These are phyloP conservation scores for Anagrus nilaparvatae DNA, from an alignment of 1,140 invertebrate genomes.

Conservation along the genomic window DNA sequence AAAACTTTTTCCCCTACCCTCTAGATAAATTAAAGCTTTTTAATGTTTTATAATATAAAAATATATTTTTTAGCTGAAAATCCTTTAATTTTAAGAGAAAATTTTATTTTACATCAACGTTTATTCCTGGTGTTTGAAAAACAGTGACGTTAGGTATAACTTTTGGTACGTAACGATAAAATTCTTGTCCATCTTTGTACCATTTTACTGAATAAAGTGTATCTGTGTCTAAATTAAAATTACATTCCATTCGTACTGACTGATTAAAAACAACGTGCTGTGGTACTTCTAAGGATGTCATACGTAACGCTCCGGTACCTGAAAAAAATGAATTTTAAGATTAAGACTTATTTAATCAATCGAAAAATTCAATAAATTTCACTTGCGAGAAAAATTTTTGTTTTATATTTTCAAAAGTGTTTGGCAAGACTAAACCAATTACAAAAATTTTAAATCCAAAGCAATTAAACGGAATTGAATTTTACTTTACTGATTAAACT, in stretches of 20 bases:
- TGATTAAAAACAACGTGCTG: conserved; percentile 57
- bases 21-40: too few relatives aligned
- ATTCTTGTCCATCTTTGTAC: conserved; percentile 66
- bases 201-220: conserved; percentile 69
- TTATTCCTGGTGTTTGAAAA: conserved; percentile 47
- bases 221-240: conserved; percentile 66
- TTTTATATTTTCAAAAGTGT: too few relatives aligned
- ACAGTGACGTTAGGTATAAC: conserved; percentile 49
- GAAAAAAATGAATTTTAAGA: conserved; percentile 25
- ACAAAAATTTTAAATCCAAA: too few relatives aligned
- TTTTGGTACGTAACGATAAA: conserved; percentile 59
- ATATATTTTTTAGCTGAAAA: too few relatives aligned
- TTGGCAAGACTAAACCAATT: neutral
- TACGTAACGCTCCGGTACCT: conserved; percentile 41
- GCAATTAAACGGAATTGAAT: neutral
- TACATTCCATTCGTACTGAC: conserved; percentile 60
- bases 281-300: conserved; percentile 57
- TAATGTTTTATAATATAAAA: too few relatives aligned
- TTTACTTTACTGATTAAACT: too few relatives aligned
- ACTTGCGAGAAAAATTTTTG: too few relatives aligned
- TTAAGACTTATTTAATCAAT: too few relatives aligned
- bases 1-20: too few relatives aligned
- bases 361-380: too few relatives aligned
- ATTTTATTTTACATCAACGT: conserved; percentile 48
- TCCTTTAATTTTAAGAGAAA: too few relatives aligned